These are phyloP conservation scores for Chamaetylas fuelleborni DNA, from an alignment of 2,113 vertebrate genomes.

Conservation along the genomic window DNA sequence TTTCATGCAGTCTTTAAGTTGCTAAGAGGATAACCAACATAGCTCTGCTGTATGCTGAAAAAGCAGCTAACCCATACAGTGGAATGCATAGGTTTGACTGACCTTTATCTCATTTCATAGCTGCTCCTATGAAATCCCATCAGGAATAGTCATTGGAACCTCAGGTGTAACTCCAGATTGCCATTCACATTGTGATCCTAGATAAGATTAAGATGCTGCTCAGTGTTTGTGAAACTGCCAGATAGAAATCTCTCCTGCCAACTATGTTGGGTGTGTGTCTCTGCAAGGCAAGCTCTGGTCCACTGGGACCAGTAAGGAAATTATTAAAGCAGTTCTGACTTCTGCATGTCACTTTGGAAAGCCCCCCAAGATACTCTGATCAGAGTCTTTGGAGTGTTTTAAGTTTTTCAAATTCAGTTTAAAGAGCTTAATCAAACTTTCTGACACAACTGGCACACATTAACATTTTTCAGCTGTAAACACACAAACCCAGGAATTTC, in stretches of 20 bases:
- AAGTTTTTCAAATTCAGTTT: slow-evolving; percentile 48
- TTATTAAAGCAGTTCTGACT: slow-evolving; percentile 15
- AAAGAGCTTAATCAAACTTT: slow-evolving; percentile 57
- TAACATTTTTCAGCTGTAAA: slow-evolving; percentile 67
- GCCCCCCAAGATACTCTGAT: slow-evolving; percentile 33
- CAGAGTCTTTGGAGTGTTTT: not conserved
- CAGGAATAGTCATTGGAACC: not conserved
- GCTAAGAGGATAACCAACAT: not conserved
- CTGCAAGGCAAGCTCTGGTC: not conserved
- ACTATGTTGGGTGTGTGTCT: not conserved
- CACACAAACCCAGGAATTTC: slow-evolving; percentile 45
- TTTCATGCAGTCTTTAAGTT: not conserved
- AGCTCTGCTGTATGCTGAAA: not conserved
- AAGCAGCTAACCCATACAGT: not conserved
- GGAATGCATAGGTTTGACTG: not conserved
- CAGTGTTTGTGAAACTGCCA: not conserved
- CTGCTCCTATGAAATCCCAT: not conserved
- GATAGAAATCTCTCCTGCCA: not conserved
- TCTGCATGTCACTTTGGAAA: slow-evolving; percentile 3
- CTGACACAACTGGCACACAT: slow-evolving; percentile 67
- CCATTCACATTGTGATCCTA: not conserved
- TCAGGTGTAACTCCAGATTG: not conserved
- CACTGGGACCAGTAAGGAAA: not conserved
- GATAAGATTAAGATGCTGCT: not conserved
- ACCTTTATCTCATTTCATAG: not conserved